A percentile compares a stretch with the other conserved stretches of the same genome.
Conservation (phyloP, 2,113 vertebrate genomes). For the Pyrgilauda ruficollis region DNA sequence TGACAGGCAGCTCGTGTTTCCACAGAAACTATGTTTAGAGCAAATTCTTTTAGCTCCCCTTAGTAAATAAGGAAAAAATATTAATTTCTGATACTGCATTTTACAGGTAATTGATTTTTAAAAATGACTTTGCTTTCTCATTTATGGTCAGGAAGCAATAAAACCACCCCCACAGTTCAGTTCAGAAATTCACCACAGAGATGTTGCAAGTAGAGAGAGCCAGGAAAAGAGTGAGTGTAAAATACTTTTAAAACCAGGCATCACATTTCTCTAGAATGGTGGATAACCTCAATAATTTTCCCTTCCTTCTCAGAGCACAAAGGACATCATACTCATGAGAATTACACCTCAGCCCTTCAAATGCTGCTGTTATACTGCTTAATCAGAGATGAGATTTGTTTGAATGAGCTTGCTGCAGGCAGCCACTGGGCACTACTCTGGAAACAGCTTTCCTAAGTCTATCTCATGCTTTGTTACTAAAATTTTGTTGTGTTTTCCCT, state of each 20-base stretch:
- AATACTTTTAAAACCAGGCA: background rate
- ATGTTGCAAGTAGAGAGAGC: background rate
- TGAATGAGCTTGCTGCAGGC: background rate
- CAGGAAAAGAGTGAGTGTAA: background rate
- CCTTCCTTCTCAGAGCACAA: background rate
- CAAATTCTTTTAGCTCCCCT: background rate
- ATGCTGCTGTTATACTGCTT: background rate
- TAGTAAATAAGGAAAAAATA: background rate
- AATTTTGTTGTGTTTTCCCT: background rate
- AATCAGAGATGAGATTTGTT: background rate
- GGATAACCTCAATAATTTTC: background rate
- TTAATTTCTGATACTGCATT: background rate
- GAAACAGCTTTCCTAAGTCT: background rate
- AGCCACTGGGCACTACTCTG: background rate
- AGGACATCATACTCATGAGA: background rate
- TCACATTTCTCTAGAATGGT: background rate
- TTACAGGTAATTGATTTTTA: background rate
- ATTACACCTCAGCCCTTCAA: background rate
- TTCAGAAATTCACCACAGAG: background rate
- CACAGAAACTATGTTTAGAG: background rate
- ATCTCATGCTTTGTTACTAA: background rate
- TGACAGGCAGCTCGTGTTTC: background rate
- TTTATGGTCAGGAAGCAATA: constrained; percentile 6
- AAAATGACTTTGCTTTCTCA: background rate
- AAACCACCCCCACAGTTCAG: background rate